A percentile compares a stretch with the other conserved stretches of the same genome.
Conservation (phyloP, 2,888 invertebrate species). For the Plagodis dolabraria region DNA sequence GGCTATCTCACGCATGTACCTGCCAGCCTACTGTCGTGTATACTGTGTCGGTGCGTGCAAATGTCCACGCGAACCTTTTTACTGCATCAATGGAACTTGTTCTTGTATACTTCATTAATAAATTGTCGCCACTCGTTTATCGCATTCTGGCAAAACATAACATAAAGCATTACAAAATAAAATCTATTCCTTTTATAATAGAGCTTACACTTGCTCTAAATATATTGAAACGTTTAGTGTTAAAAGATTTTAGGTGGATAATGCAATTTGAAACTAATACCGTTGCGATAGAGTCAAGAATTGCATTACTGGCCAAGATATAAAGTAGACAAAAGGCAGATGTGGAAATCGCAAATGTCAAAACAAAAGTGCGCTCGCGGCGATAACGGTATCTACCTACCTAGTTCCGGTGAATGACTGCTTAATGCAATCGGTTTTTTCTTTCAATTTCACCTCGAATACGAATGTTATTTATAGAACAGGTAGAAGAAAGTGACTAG, state of each 20-base stretch:
- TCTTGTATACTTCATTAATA: constrained; percentile 17
- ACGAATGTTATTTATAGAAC: constrained; percentile 32
- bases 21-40: too few species aligned
- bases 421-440: constrained; percentile 4
- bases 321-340: constrained; percentile 23
- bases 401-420: constrained; percentile 30
- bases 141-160: constrained; percentile 14
- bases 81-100: constrained; percentile 10
- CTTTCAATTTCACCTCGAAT: constrained; percentile 21
- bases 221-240: neutral
- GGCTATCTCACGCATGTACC: too few species aligned
- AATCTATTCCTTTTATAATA: neutral
- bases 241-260: too few species aligned
- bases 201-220: neutral
- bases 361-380: constrained; percentile 32
- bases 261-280: constrained; percentile 1
- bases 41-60: neutral
- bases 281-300: neutral
- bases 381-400: constrained; percentile 30
- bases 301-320: neutral
- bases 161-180: neutral
- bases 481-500: constrained; percentile 26
- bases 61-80: constrained; percentile 5
- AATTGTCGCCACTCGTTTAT: constrained; percentile 17
- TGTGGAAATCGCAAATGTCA: constrained; percentile 35